Evolutionary conservation across 2,113 vertebrate species (phyloP), one percentile per base, ranked within the genome.

Genomic region (Paramisgurnus dabryanus): DNA sequence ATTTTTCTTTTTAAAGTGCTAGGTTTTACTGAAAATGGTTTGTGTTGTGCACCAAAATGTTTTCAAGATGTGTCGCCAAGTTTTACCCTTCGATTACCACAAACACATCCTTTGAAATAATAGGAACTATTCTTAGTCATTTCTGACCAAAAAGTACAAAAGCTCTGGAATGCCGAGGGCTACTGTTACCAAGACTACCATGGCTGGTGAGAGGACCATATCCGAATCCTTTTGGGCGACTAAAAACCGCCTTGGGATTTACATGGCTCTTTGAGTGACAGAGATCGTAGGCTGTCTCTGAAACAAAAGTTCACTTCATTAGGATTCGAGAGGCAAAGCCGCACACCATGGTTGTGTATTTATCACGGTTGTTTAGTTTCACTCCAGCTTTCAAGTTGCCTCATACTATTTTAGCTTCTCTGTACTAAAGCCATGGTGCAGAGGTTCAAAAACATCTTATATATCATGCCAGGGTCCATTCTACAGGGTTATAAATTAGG

Each of bases 291-390:
- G 81, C 86, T 89, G 87, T 90, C 53, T 87, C 82, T 89, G 85
- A 85, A 73, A 93, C 93, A 93, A 94, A 93, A 89, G 92, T 91
- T 66, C 1, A 82, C 88, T 91, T 92, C 90, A 92, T 93, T 93
- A 90, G 87, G 86, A 93, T 93, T 93, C 93, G 58, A 57, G 81
- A 83, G 82, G 85, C 87, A 61, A 65, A 58, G 18, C 4, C 67
- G 0, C 63, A 72, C 82, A 74, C 83, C 84, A 88, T 84, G 82
- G 85, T 89, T 87, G 75, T 40, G 76, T 87, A 84, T 92, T 91
- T 91, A 88, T 91, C 86, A 53, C 63, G 80, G 88, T 83, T 41
- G 63, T 89, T 90, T 89, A 84, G 86, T 86, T 81, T 8, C 7
- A 78, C n/a, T 72, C 86, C 49, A 41, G 81, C 85, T 85, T 83